These are phyloP conservation scores for Ophion slaviceki DNA, from an alignment of 2,888 invertebrate genomes.

Conservation along the genomic window DNA sequence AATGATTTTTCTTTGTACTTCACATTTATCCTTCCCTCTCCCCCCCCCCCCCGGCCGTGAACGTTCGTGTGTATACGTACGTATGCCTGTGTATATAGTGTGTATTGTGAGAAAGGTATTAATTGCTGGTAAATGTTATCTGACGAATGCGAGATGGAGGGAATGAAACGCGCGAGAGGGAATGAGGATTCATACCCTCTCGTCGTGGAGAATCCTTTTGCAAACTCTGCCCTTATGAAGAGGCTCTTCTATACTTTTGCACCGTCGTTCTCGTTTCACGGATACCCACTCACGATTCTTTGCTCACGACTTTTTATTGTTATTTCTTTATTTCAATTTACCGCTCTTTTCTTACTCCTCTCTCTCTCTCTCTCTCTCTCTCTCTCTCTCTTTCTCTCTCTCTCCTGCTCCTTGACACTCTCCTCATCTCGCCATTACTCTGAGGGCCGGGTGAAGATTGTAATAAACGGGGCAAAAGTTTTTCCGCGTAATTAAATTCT, in stretches of 20 bases:
- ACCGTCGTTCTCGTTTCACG: conserved; percentile 48
- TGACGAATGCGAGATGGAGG: conserved; percentile 57
- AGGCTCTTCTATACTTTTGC: conserved; percentile 37
- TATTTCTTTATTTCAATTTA: conserved; percentile 25
- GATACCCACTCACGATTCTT: conserved; percentile 23
- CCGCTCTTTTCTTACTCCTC: background rate
- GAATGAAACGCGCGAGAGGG: conserved; percentile 11
- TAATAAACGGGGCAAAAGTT: conserved; percentile 74
- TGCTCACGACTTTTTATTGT: conserved; percentile 31
- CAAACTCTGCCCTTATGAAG: conserved; percentile 54
- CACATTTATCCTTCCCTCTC: conserved; percentile 41
- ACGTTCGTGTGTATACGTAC: conserved; percentile 59
- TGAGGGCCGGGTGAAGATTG: conserved; percentile 58
- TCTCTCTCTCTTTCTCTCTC: conserved; percentile 19
- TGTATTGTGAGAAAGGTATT: conserved; percentile 72
- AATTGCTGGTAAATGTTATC: conserved; percentile 77
- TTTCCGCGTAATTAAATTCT: conserved; percentile 67
- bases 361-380: conserved; percentile 5
- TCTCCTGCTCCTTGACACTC: background rate
- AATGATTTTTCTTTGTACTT: conserved; percentile 64
- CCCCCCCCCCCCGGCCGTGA: background rate
- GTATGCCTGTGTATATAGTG: conserved; percentile 50
- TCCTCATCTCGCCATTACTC: conserved; percentile 27
- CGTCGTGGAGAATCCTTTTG: conserved; percentile 51
- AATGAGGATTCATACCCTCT: conserved; percentile 63